These are phyloP conservation scores for Argyrosomus regius DNA, from an alignment of 2,797 vertebrate genomes.

Conservation along the genomic window DNA sequence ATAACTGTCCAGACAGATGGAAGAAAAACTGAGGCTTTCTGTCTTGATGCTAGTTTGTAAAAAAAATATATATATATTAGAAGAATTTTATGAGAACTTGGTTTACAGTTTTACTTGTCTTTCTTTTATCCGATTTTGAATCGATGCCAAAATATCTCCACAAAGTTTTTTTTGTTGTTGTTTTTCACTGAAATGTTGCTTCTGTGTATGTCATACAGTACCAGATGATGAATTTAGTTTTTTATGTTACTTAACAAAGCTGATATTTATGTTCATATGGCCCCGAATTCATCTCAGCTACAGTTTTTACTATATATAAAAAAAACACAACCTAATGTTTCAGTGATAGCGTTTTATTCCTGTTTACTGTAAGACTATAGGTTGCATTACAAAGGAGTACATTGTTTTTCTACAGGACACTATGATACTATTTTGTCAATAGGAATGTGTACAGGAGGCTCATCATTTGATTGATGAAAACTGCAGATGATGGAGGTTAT, in stretches of 20 bases:
- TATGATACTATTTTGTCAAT: background rate
- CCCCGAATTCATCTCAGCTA: too few relatives aligned
- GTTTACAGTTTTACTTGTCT: background rate
- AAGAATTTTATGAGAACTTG: background rate
- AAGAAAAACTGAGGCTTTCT: background rate
- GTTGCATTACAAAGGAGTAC: too few relatives aligned
- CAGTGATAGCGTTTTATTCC: too few relatives aligned
- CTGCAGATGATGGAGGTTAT: background rate
- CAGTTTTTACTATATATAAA: too few relatives aligned
- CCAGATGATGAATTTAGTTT: too few relatives aligned
- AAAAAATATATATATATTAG: too few relatives aligned
- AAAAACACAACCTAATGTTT: too few relatives aligned
- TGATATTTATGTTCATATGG: too few relatives aligned
- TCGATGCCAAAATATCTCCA: constrained; percentile 10
- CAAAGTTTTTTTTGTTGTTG: background rate
- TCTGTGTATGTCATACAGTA: background rate
- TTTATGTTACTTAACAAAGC: too few relatives aligned
- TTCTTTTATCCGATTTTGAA: background rate
- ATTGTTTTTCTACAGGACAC: too few relatives aligned
- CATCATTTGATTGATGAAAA: background rate
- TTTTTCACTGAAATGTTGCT: constrained; percentile 1
- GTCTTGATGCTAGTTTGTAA: background rate
- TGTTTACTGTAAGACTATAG: too few relatives aligned
- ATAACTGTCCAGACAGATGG: background rate
- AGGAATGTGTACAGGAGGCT: background rate